Base-by-base conservation (phyloP, 2,113 vertebrate genomes). In the Chamaea fasciata region DNA sequence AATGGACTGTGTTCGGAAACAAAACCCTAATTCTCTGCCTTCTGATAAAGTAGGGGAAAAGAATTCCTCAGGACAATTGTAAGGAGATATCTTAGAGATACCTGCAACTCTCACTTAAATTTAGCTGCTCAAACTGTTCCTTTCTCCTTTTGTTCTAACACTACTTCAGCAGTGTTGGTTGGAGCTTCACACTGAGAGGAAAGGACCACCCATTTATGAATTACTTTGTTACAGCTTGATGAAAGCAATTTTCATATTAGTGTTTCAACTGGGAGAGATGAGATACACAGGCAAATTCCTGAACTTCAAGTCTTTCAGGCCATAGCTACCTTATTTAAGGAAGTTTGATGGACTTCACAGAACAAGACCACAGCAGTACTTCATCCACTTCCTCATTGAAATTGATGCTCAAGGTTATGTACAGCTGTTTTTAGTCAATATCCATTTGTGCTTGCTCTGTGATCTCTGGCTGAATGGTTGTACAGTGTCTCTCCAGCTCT, bases 381-480 rank as follows among this genome's bases (percentile, higher is more conserved):
- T 69, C 69, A 83, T 89, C 67, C 1, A 1, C 46, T 95, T 80
- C 31, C 67, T 83, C 64, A 41, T 11, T 95, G 62, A 81, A 70
- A 88, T 20, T 68, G 33, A 46, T 88, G 71, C 63, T 87, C 33
- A 76, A 50, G 39, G 35, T 93, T 95, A 56, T 75, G 64, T 82
- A 19, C 78, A 75, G 81, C 60, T 82, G 28, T 22, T 91, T 89
- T 78, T 42, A 74, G 79, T 93, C 69, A 83, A 37, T 78, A 50
- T 83, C 86, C 35, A 62, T 96, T 89, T 87, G 63, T 94, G 82
- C 79, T 91, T 95, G 60, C 92, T 93, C 94, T 93, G 59, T 90
- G 52, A 70, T 74, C 65, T 83, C 63, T 95, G 75, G 41, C 88
- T 92, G 90, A 91, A 50, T 13, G 2, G 28, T 83, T 83, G 76